These are phyloP conservation scores for Leptothorax acervorum DNA, from an alignment of 2,888 invertebrate genomes.

Conservation along the genomic window DNA sequence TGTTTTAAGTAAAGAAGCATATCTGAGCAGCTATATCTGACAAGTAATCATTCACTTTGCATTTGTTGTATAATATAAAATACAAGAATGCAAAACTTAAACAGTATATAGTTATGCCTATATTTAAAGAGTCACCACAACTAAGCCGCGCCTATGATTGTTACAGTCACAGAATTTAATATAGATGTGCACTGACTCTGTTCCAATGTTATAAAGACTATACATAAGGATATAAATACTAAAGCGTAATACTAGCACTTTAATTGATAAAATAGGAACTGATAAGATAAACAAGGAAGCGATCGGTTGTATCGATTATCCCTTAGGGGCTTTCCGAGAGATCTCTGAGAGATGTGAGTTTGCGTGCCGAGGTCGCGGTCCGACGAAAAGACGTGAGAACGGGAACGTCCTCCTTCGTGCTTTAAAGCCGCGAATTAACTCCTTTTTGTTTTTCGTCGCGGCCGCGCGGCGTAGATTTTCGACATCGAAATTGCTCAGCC, in stretches of 20 bases:
- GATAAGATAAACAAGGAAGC: slow-evolving; percentile 49
- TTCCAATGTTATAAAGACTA: too few relatives aligned
- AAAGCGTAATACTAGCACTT: neutral
- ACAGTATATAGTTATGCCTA: neutral
- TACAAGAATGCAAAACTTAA: neutral
- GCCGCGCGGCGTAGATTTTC: slow-evolving; percentile 57
- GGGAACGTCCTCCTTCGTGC: slow-evolving; percentile 73
- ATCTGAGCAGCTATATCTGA: neutral
- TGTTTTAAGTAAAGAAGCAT: neutral
- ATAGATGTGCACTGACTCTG: too few relatives aligned
- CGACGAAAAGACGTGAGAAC: slow-evolving; percentile 77
- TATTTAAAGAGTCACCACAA: neutral
- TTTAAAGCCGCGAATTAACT: slow-evolving; percentile 79
- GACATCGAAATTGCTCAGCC: slow-evolving; percentile 68
- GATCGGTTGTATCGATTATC: slow-evolving; percentile 29
- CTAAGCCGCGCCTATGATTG: neutral
- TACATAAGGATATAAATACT: too few relatives aligned
- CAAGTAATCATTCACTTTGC: neutral
- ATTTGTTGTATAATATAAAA: neutral
- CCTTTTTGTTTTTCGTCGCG: slow-evolving; percentile 70
- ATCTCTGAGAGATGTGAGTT: slow-evolving; percentile 62
- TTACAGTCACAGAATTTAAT: neutral
- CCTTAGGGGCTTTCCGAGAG: slow-evolving; percentile 27
- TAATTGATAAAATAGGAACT: neutral
- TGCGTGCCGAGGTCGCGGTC: slow-evolving; percentile 77